Evolutionary conservation across 2,113 vertebrate genomes (phyloP).

Genomic region (Odontesthes bonariensis): DNA sequence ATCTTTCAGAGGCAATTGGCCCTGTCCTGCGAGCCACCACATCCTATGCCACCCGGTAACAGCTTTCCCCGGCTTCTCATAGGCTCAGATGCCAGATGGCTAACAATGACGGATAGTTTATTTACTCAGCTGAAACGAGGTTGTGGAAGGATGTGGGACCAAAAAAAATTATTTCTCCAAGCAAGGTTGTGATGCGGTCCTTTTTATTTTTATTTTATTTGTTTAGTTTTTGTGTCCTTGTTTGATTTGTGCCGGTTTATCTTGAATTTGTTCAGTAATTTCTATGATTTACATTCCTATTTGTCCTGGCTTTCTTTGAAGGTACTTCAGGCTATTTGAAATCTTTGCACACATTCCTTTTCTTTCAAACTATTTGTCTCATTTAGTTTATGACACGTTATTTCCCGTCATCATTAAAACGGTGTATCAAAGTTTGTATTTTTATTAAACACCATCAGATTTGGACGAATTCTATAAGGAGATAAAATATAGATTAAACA

Average conservation of each 20-base stretch:
- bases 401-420: no score
- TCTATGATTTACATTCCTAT: no score
- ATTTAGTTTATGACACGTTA: no score
- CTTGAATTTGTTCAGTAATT: no score
- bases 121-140: slow-evolving; percentile 76
- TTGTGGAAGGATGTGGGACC: slow-evolving; percentile 37
- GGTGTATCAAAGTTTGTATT: no score
- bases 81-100: slow-evolving; percentile 64
- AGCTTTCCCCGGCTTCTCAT: slow-evolving; percentile 66
- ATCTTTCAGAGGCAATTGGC: slow-evolving; percentile 76
- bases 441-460: no score
- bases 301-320: no score
- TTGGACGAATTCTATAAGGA: no score
- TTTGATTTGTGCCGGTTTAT: slow-evolving; percentile 12
- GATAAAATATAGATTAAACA: no score
- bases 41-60: slow-evolving; percentile 69
- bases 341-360: no score
- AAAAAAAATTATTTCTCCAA: slow-evolving; percentile 36
- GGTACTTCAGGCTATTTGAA: no score
- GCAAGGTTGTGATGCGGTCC: slow-evolving; percentile 11
- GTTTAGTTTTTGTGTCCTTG: slow-evolving; percentile 12
- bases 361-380: no score
- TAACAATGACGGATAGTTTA: slow-evolving; percentile 80
- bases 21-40: slow-evolving; percentile 60
- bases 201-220: slow-evolving; percentile 9